These are phyloP conservation scores for Knipowitschia caucasica DNA, from an alignment of 2,797 vertebrate species.

Conservation along the genomic window DNA sequence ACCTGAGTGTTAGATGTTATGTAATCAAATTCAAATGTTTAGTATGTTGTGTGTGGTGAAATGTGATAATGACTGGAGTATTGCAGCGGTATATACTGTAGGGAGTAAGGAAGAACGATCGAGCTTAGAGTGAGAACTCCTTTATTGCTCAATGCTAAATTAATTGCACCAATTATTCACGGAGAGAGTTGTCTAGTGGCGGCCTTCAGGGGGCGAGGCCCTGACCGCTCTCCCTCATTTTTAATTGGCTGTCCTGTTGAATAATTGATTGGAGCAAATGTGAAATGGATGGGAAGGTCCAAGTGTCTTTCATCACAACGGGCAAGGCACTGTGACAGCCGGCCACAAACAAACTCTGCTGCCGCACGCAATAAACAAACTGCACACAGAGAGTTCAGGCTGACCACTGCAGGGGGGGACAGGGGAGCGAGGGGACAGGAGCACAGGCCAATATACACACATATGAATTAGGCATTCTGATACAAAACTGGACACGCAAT, in stretches of 20 bases:
- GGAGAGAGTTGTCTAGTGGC: slow-evolving; percentile 77
- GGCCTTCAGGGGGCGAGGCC: slow-evolving; percentile 75
- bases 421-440: slow-evolving; percentile 47
- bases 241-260: slow-evolving; percentile 83
- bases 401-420: slow-evolving; percentile 48
- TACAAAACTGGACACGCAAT: neutral
- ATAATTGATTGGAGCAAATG: slow-evolving; percentile 82
- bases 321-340: slow-evolving; percentile 68
- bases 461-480: neutral
- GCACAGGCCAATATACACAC: neutral
- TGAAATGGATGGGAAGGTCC: slow-evolving; percentile 81
- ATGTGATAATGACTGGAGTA: slow-evolving; percentile 67
- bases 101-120: slow-evolving; percentile 40
- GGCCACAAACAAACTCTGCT: slow-evolving; percentile 76
- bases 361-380: slow-evolving; percentile 70
- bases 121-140: slow-evolving; percentile 70
- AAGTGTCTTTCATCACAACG: slow-evolving; percentile 78
- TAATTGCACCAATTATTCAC: slow-evolving; percentile 84
- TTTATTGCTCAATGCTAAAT: slow-evolving; percentile 82
- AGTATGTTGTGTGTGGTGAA: slow-evolving; percentile 42
- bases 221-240: slow-evolving; percentile 79
- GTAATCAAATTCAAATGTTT: slow-evolving; percentile 33
- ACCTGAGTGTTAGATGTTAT: slow-evolving; percentile 33
- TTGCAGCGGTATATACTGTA: slow-evolving; percentile 49
- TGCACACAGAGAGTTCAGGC: slow-evolving; percentile 39